These are phyloP conservation scores for Coregonus ussuriensis DNA, from an alignment of 2,797 vertebrate species.

Conservation along the genomic window DNA sequence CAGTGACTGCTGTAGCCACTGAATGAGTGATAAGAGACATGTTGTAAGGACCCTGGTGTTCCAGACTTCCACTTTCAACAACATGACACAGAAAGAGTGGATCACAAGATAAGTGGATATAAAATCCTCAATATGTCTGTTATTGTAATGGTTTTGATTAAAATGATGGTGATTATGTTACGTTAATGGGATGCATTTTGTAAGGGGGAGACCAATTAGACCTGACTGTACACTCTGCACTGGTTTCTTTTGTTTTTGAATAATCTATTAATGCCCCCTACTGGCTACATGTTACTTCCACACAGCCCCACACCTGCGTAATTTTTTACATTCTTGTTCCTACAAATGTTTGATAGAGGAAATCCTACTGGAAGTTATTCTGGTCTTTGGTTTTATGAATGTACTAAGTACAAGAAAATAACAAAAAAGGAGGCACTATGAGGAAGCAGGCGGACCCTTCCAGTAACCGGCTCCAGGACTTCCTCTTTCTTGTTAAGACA, in stretches of 20 bases:
- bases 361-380: slow-evolving; percentile 14
- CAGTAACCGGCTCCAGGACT: slow-evolving; percentile 56
- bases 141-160: not conserved
- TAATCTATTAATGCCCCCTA: slow-evolving; percentile 44
- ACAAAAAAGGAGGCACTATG: slow-evolving; percentile 14
- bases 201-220: not conserved
- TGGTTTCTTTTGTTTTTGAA: not conserved
- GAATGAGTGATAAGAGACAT: not conserved
- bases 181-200: not conserved
- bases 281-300: slow-evolving; percentile 25
- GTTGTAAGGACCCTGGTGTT: not conserved
- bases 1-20: slow-evolving; percentile 8
- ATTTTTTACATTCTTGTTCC: not conserved
- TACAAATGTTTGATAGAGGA: slow-evolving; percentile 26
- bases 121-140: not conserved
- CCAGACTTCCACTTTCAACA: not conserved
- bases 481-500: slow-evolving; percentile 69
- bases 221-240: not conserved
- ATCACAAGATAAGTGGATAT: not conserved
- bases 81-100: not conserved
- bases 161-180: not conserved
- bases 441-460: slow-evolving; percentile 48
- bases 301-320: not conserved
- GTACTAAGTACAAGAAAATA: not conserved
- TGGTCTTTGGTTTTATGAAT: not conserved